Base-by-base conservation (phyloP, 2,888 invertebrate species). In the Scaptomyza cyrtandrae region DNA sequence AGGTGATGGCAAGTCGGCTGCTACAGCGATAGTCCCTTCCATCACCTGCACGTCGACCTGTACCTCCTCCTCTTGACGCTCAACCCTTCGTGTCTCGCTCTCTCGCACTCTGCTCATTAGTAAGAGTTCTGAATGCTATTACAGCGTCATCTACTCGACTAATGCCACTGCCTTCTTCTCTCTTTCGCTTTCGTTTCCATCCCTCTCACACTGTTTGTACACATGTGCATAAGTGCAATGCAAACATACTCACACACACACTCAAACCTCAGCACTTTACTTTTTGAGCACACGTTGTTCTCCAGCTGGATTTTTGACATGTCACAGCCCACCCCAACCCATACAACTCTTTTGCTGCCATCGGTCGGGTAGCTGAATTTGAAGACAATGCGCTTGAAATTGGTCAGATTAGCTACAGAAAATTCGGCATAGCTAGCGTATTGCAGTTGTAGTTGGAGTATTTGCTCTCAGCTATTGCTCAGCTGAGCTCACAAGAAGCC, bases 101-200 rank as follows among this genome's bases (percentile, higher is more conserved):
- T 29, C 50, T n/a, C 57, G 63, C 48, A 54, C 69, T 75, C 78
- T 80, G 88, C 90, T 90, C 90, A 90, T 90, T 90, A 90, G 90
- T 89, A 72, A 75, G 88, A 90, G 88, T 89, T 90, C 90, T 88
- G 82, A 86, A 87, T 88, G 80, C 87, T 82, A 81, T 88, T 86
- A 86, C 78, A 74, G 81, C 75, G 78, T 75, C 87, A 83, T 87
- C 89, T 78, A 89, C 87, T 79, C 87, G 64, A 78, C 87, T 86
- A 78, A 86, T 65, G 60, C 80, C 37, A 35, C 35, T 43, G 54
- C 52, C 46, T 19, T 2, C 16, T n/a, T 7, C 19, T 19, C 6
- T 16, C 48, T 46, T 5, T 49, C 35, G 11, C 13, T 24, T 58
- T 39, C 33, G 41, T 50, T 45, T 44, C 44, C 35, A n/a, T 31